phyloP scores from a whole-genome alignment of 2,797 vertebrate genomes.

The Hypotaenidia okinawae region DNA sequence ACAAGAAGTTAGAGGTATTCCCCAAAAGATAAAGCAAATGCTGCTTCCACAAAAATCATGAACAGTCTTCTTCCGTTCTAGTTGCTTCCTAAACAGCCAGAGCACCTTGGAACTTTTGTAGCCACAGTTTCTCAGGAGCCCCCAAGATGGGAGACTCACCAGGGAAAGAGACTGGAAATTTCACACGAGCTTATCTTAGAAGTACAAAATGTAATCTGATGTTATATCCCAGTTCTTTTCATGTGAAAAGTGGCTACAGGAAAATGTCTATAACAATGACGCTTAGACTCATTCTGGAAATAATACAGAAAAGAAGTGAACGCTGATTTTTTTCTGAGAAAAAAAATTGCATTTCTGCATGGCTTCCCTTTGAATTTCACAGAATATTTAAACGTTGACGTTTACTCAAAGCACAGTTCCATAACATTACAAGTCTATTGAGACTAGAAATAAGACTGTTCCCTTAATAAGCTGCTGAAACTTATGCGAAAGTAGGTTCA shows the following conservation, averaged over 20 bases:
- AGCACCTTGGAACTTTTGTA: not conserved
- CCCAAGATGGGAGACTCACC: not conserved
- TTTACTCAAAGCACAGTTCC: not conserved
- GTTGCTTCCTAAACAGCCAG: not conserved
- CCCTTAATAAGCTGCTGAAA: not conserved
- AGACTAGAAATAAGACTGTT: not conserved
- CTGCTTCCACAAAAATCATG: not conserved
- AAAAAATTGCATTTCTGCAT: not conserved
- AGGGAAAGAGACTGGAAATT: not conserved
- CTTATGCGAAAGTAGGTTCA: not conserved
- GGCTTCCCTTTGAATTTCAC: not conserved
- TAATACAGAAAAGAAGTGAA: not conserved
- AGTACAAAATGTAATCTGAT: not conserved
- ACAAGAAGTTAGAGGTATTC: not conserved
- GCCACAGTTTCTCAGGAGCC: not conserved
- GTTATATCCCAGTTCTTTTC: not conserved
- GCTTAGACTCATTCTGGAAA: not conserved
- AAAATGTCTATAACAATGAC: not conserved
- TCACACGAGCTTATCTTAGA: not conserved
- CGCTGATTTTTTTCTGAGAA: not conserved
- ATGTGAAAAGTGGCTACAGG: not conserved
- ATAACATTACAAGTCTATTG: not conserved
- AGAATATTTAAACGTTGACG: not conserved
- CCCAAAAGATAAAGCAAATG: not conserved
- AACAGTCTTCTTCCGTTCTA: not conserved